phyloP scores from a whole-genome alignment of 2,888 invertebrate species.

The Orchesellides sinensis region DNA sequence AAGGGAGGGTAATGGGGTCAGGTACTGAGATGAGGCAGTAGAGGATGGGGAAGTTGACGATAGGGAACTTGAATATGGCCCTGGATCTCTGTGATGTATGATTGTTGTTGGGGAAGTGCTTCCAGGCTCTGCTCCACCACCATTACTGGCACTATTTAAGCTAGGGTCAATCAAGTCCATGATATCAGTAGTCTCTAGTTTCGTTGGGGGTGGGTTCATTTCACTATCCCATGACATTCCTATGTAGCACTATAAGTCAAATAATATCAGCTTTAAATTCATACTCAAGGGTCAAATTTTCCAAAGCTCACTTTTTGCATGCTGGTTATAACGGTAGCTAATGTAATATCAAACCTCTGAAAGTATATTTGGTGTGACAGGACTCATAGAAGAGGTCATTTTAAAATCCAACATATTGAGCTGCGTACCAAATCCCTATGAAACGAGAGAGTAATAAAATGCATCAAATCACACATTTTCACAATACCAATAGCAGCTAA shows the following conservation, averaged over 20 bases:
- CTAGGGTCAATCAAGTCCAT: conserved; percentile 69
- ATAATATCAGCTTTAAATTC: background rate
- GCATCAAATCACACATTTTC: background rate
- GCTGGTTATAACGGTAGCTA: background rate
- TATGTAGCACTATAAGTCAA: conserved; percentile 58
- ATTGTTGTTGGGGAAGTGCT: conserved; percentile 53
- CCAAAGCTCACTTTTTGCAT: no score
- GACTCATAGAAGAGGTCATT: conserved; percentile 71
- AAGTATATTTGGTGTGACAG: conserved; percentile 70
- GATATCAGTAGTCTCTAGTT: conserved; percentile 70
- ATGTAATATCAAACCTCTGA: conserved; percentile 69
- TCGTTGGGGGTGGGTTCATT: conserved; percentile 61
- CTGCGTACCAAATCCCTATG: conserved; percentile 40
- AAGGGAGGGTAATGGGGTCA: conserved; percentile 65
- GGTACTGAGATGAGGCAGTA: conserved; percentile 65
- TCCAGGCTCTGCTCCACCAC: conserved; percentile 1
- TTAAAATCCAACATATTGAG: conserved; percentile 73
- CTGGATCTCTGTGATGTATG: conserved; percentile 56
- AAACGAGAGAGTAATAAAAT: background rate
- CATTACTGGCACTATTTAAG: background rate
- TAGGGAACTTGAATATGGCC: conserved; percentile 1
- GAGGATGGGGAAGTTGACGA: conserved; percentile 4
- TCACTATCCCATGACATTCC: conserved; percentile 72
- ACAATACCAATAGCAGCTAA: background rate
- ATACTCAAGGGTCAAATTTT: no score